These are phyloP conservation scores for Brachyalestes nurse DNA, from an alignment of 2,797 vertebrate species.

Conservation along the genomic window DNA sequence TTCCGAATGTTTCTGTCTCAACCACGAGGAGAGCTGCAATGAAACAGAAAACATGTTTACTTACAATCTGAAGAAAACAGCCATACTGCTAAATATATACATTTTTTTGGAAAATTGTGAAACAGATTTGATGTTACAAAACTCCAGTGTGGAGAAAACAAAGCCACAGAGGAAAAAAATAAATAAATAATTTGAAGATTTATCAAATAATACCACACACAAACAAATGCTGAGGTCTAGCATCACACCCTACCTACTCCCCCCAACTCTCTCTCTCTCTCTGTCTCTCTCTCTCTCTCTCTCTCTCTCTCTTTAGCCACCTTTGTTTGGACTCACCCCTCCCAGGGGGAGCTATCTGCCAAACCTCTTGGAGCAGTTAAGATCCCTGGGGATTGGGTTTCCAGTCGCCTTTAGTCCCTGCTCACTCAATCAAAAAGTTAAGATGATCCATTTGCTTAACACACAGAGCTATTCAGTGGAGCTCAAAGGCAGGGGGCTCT, in stretches of 20 bases:
- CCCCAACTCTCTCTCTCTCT: constrained; percentile 55
- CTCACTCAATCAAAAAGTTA: constrained; percentile 86
- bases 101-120: neutral
- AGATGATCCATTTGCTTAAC: constrained; percentile 86
- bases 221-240: constrained; percentile 34
- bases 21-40: constrained; percentile 81
- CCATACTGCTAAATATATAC: neutral
- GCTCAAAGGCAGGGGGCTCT: constrained; percentile 76
- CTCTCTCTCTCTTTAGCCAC: constrained; percentile 73
- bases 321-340: constrained; percentile 75
- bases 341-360: constrained; percentile 75
- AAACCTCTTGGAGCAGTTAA: constrained; percentile 79
- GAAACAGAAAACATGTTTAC: constrained; percentile 1
- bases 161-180: neutral
- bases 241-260: constrained; percentile 59
- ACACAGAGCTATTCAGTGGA: constrained; percentile 81
- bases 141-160: neutral
- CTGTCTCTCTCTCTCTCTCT: constrained; percentile 52
- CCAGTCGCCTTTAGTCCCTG: constrained; percentile 83
- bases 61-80: neutral
- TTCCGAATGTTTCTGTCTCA: constrained; percentile 85
- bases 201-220: constrained; percentile 23
- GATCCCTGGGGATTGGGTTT: constrained; percentile 80
- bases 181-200: neutral
- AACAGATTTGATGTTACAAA: neutral